These are phyloP conservation scores for Linnaemya vulpina DNA, from an alignment of 2,888 invertebrate species.

Conservation along the genomic window DNA sequence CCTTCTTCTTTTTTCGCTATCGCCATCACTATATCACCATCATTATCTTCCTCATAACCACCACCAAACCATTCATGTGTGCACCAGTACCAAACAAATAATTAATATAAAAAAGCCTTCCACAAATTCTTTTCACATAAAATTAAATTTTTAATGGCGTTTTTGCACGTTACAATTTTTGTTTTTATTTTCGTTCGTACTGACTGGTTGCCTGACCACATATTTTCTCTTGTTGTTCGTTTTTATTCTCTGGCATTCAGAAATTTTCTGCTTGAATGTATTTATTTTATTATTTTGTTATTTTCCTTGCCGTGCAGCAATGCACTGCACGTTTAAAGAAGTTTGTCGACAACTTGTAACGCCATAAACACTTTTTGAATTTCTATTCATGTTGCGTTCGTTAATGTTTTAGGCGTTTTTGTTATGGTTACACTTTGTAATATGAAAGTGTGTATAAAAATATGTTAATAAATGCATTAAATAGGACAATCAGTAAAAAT, in stretches of 20 bases:
- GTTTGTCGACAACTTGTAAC: conserved; percentile 71
- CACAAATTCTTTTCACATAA: conserved; percentile 65
- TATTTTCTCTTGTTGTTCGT: conserved; percentile 40
- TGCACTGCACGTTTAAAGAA: conserved; percentile 60
- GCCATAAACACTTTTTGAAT: conserved; percentile 69
- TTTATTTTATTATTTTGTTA: conserved; percentile 49
- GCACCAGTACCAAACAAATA: conserved; percentile 20
- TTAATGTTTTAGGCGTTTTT: conserved; percentile 22
- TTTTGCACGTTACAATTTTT: conserved; percentile 68
- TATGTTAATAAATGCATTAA: conserved; percentile 4
- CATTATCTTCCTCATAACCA: conserved; percentile 22
- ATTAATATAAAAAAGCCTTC: conserved; percentile 49
- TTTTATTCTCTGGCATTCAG: conserved; percentile 29
- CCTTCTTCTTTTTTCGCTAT: conserved; percentile 46
- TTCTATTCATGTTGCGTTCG: conserved; percentile 52
- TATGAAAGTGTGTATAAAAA: background rate
- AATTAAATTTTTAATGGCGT: conserved; percentile 69
- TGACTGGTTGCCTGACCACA: conserved; percentile 35
- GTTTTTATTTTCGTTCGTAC: conserved; percentile 17
- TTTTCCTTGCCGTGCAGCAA: conserved; percentile 19
- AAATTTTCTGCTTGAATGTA: conserved; percentile 40
- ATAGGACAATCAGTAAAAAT: background rate
- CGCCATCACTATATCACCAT: conserved; percentile 21
- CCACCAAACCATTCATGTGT: conserved; percentile 32
- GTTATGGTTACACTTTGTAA: conserved; percentile 1